Evolutionary conservation across 1,140 invertebrate species (phyloP).

Genomic region (Phenacoccus solenopsis): DNA sequence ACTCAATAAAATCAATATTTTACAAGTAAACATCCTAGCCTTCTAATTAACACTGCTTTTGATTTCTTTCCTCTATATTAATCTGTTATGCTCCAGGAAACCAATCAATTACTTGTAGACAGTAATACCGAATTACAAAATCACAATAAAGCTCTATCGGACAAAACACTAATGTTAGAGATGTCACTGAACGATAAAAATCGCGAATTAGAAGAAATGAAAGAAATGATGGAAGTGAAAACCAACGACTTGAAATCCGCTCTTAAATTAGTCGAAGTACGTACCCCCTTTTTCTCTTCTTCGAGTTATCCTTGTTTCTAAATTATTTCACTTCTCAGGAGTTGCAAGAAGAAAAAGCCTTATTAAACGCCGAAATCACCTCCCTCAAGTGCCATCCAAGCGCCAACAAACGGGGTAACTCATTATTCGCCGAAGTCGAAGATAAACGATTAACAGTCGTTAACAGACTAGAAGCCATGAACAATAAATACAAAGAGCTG

Average conservation of each 20-base stretch:
- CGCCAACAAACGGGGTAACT: constrained; percentile 22
- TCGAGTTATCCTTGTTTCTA: background rate
- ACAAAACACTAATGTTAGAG: background rate
- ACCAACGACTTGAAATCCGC: background rate
- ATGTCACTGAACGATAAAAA: background rate
- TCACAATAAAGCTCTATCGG: background rate
- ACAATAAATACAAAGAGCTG: constrained; percentile 22
- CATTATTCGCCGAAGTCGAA: constrained; percentile 25
- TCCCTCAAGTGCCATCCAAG: constrained; percentile 19
- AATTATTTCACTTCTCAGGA: constrained; percentile 17
- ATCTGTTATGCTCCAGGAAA: background rate
- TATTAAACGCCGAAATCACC: constrained; percentile 20
- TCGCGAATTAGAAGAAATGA: constrained; percentile 6
- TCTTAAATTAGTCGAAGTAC: constrained; percentile 4
- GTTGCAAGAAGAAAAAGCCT: constrained; percentile 22
- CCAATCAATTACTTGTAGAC: background rate
- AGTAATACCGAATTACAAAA: background rate
- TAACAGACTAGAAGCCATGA: constrained; percentile 19
- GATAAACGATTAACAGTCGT: constrained; percentile 21
- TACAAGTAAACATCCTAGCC: background rate
- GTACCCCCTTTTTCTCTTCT: background rate
- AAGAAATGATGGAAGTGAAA: background rate
- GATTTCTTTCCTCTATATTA: background rate
- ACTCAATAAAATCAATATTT: background rate
- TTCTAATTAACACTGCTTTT: background rate